A percentile compares a stretch with the other conserved stretches of the same genome.
phyloP scores from a whole-genome alignment of 2,888 invertebrate species.

The Bugulina stolonifera region DNA sequence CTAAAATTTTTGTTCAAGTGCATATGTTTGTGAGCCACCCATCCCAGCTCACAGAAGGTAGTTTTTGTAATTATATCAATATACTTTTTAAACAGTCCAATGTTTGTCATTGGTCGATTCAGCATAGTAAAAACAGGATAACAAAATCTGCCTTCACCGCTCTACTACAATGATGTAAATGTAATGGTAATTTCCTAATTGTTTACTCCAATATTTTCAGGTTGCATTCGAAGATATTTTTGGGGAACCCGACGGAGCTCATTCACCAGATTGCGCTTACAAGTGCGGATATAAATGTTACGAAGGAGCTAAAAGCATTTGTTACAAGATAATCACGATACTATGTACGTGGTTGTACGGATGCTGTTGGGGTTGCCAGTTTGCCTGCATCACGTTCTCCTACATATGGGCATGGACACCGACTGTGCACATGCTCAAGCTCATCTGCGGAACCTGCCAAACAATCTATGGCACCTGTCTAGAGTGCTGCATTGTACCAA shows the following conservation, averaged over 20 bases:
- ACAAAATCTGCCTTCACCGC: too few relatives aligned
- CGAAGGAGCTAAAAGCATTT: slow-evolving; percentile 62
- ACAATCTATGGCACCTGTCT: slow-evolving; percentile 58
- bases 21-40: too few relatives aligned
- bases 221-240: slow-evolving; percentile 38
- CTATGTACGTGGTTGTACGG: slow-evolving; percentile 64
- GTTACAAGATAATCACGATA: slow-evolving; percentile 64
- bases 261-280: slow-evolving; percentile 64
- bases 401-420: slow-evolving; percentile 72
- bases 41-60: too few relatives aligned
- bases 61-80: too few relatives aligned
- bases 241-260: slow-evolving; percentile 35
- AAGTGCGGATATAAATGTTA: slow-evolving; percentile 63
- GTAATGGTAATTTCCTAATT: too few relatives aligned
- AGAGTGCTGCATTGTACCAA: slow-evolving; percentile 27
- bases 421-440: slow-evolving; percentile 62
- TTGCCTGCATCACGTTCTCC: slow-evolving; percentile 56
- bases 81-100: too few relatives aligned
- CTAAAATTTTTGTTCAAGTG: too few relatives aligned
- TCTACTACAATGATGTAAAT: too few relatives aligned
- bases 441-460: slow-evolving; percentile 62
- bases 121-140: too few relatives aligned
- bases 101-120: too few relatives aligned
- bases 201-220: slow-evolving; percentile 50
- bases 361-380: slow-evolving; percentile 55